Base-by-base conservation (phyloP, 2,888 invertebrate genomes). In the Caenorhabditis sulstoni region DNA sequence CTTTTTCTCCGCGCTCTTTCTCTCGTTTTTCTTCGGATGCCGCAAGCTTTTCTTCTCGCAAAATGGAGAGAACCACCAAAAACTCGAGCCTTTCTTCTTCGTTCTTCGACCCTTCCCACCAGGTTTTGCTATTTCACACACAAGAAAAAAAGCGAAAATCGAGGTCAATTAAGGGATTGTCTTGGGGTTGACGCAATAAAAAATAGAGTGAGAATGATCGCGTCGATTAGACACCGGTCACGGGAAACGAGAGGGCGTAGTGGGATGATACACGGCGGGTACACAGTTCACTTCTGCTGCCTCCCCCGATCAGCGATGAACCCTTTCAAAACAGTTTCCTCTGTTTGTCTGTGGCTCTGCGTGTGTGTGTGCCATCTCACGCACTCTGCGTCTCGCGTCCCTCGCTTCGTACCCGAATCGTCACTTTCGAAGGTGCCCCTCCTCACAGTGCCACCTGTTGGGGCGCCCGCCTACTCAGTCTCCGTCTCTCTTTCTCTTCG, bases 371-470 rank as follows among this genome's bases (percentile, higher is more conserved):
- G n/a, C n/a, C n/a, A n/a, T n/a, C n/a, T n/a, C n/a, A n/a, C n/a
- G 59, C 64, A 23, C 45, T 62, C 67, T 47, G 47, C 47, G 39
- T 58, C 50, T 14, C 14, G 14, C 41, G 18, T 22, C 47, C 50
- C 22, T 39, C 16, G 22, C 35, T 1, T 22, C 44, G n/a, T 41
- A 53, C 52, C 64, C 45, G 20, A 22, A 22, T 62, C 23, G 23
- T 23, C 44, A 57, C 41, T 58, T 67, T 67, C 41, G 41, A 67
- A 67, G 49, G 58, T 50, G 35, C 22, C 0, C 29, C 16, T 8
- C 37, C 11, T 14, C 35, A n/a, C 39, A 50, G 35, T 49, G 58
- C 52, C 59, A 68, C 59, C 52, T 68, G 67, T 68, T 52, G 11
- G 44, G 22, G 39, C 39, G 29, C 23, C 47, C 68, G 59, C 59